A percentile compares a stretch with the other conserved stretches of the same genome.
phyloP scores from a whole-genome alignment of 2,888 invertebrate genomes.

The Eristalis tenax region DNA sequence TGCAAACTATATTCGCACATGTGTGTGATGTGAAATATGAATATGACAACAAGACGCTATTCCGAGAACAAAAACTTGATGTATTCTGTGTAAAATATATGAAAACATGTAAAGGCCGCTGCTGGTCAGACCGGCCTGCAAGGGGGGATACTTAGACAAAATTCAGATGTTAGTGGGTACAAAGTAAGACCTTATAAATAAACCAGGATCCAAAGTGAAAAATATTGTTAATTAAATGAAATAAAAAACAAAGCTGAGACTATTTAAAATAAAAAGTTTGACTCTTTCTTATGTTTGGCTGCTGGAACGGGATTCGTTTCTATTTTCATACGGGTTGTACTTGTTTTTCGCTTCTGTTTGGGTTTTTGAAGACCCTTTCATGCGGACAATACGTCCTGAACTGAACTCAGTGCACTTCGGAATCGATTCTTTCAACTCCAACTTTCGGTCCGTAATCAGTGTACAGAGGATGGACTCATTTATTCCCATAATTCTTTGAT shows the following conservation, averaged over 20 bases:
- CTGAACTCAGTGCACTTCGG: too few relatives aligned
- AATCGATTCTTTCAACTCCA: too few relatives aligned
- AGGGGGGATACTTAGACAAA: conserved; percentile 43
- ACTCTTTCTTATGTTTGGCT: too few relatives aligned
- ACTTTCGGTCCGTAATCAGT: too few relatives aligned
- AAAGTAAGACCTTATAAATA: conserved; percentile 23
- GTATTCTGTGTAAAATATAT: conserved; percentile 48
- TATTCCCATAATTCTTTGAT: too few relatives aligned
- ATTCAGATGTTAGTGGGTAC: conserved; percentile 50
- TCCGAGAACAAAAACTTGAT: conserved; percentile 15
- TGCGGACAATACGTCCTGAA: too few relatives aligned
- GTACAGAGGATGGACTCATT: too few relatives aligned
- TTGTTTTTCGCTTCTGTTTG: too few relatives aligned
- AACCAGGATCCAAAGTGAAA: conserved; percentile 58
- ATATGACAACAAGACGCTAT: conserved; percentile 1
- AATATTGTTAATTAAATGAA: conserved; percentile 55
- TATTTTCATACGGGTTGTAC: too few relatives aligned
- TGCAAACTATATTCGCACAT: not conserved
- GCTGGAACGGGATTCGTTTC: too few relatives aligned
- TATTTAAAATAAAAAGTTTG: not conserved
- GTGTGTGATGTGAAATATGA: conserved; percentile 7
- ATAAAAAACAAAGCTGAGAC: conserved; percentile 34
- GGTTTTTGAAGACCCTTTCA: too few relatives aligned
- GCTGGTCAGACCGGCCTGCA: conserved; percentile 63
- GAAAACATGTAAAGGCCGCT: conserved; percentile 45